Evolutionary conservation across 2,113 vertebrate species (phyloP).

Genomic region (Vulpes ferrilata): DNA sequence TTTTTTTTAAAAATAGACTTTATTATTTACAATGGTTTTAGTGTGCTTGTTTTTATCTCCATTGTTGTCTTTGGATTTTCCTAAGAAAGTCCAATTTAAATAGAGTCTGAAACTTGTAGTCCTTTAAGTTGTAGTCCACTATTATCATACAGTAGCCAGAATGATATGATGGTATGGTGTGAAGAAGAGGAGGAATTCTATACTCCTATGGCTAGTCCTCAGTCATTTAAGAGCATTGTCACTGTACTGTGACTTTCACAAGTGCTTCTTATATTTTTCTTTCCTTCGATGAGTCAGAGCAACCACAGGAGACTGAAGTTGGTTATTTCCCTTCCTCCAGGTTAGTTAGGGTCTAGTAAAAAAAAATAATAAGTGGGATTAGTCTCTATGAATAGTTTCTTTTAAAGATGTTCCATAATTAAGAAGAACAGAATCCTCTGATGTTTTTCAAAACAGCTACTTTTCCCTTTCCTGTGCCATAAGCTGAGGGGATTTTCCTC

Average conservation of each 20-base stretch:
- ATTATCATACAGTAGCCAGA: neutral
- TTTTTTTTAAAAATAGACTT: no score
- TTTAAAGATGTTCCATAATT: neutral
- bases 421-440: neutral
- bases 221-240: neutral
- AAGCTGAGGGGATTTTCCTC: neutral
- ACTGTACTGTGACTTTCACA: neutral
- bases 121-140: neutral
- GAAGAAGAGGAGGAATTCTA: neutral
- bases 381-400: neutral
- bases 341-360: neutral
- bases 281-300: neutral
- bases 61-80: neutral
- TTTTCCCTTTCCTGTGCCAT: neutral
- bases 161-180: neutral
- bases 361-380: neutral
- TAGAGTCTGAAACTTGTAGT: neutral
- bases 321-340: neutral
- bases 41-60: neutral
- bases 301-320: neutral
- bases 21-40: no score
- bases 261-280: neutral
- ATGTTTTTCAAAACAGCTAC: neutral
- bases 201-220: neutral
- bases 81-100: neutral